Percentiles rank a stretch among this genome's conserved stretches.
These are phyloP conservation scores for Smithornis capensis DNA, from an alignment of 2,113 vertebrate genomes.

Conservation along the genomic window DNA sequence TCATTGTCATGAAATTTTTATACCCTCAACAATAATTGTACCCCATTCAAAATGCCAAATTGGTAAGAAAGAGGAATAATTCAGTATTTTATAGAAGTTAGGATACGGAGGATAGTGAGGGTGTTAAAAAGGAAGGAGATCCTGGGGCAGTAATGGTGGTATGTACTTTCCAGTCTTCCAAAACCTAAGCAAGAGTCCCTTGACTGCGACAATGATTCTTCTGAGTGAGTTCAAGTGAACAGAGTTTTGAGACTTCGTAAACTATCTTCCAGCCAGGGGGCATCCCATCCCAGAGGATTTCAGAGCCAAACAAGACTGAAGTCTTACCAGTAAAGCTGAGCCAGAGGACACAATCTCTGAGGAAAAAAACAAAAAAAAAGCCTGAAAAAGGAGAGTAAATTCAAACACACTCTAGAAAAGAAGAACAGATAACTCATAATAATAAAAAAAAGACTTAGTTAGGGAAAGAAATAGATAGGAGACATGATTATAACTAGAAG, in stretches of 20 bases:
- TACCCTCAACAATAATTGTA: not conserved
- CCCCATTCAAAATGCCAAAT: not conserved
- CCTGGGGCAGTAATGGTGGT: not conserved
- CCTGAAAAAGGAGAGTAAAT: not conserved
- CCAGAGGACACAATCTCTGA: not conserved
- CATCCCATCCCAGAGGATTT: not conserved
- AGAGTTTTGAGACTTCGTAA: not conserved
- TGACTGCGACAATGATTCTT: not conserved
- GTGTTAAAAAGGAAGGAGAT: not conserved
- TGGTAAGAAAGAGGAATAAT: not conserved
- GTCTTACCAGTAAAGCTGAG: not conserved
- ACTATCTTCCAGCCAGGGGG: not conserved
- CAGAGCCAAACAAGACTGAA: not conserved
- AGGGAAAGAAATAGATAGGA: not conserved
- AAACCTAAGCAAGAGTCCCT: accelerated
- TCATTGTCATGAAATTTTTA: not conserved
- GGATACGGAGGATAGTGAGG: not conserved
- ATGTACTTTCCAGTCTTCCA: not conserved
- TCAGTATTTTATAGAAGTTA: not conserved
- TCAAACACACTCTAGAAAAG: not conserved
- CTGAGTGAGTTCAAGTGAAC: not conserved
- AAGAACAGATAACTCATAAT: not conserved
- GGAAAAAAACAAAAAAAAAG: not conserved
- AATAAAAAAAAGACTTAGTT: not conserved
- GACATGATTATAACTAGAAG: not conserved